A percentile compares a stretch with the other conserved stretches of the same genome.
Evolutionary conservation across 1,140 invertebrate genomes (phyloP).

Genomic region (Tribolium madens): DNA sequence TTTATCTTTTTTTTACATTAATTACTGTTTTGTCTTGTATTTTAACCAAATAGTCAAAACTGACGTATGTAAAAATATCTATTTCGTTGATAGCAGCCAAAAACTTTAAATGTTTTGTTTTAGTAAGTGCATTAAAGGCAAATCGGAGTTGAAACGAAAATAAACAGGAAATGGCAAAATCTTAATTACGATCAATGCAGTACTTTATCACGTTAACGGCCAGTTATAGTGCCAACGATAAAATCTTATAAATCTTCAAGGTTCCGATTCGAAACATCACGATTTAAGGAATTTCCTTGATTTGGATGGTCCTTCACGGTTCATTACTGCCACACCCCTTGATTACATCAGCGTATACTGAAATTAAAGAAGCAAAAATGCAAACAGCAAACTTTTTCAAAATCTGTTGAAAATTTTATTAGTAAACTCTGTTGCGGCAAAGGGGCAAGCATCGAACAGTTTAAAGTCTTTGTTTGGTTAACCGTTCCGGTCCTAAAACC

Average conservation of each 20-base stretch:
- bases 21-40: too few relatives aligned
- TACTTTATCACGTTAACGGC: slow-evolving; percentile 46
- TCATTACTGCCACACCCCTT: slow-evolving; percentile 6
- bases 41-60: too few relatives aligned
- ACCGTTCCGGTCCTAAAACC: slow-evolving; percentile 23
- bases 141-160: slow-evolving; percentile 6
- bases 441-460: too few relatives aligned
- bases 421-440: too few relatives aligned
- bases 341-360: too few relatives aligned
- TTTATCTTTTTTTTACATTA: too few relatives aligned
- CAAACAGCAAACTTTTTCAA: not conserved
- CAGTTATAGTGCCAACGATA: slow-evolving; percentile 47
- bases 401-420: too few relatives aligned
- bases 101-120: too few relatives aligned
- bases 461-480: slow-evolving; percentile 23
- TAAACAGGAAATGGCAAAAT: slow-evolving; percentile 37
- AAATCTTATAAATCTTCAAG: slow-evolving; percentile 47
- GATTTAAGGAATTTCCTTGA: slow-evolving; percentile 7
- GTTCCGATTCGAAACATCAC: slow-evolving; percentile 16
- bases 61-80: too few relatives aligned
- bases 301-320: too few relatives aligned
- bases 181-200: slow-evolving; percentile 48
- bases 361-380: too few relatives aligned
- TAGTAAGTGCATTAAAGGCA: not conserved
- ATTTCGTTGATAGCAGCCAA: too few relatives aligned